phyloP scores from a whole-genome alignment of 2,113 vertebrate species.

The Pseudois nayaur region DNA sequence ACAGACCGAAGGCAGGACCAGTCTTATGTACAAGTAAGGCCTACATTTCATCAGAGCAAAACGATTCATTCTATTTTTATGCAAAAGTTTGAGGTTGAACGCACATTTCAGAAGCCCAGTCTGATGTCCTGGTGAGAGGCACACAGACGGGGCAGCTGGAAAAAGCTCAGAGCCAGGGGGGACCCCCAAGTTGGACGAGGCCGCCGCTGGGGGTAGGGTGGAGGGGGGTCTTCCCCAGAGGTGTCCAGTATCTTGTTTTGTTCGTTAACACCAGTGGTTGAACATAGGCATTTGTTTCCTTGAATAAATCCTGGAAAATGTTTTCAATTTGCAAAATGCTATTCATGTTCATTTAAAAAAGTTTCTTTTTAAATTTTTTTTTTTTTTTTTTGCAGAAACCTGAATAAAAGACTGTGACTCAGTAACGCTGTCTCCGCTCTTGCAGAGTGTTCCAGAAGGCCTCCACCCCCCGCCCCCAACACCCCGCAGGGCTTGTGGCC shows the following conservation, averaged over 20 bases:
- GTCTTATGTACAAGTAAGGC: conserved; percentile 99
- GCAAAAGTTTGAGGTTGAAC: conserved; percentile 85
- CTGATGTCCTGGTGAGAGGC: conserved; percentile 81
- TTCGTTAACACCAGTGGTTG: conserved; percentile 83
- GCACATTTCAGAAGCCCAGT: conserved; percentile 84
- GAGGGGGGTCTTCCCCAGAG: conserved; percentile 67
- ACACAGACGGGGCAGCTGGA: conserved; percentile 84
- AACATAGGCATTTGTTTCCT: conserved; percentile 82
- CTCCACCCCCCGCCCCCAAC: conserved; percentile 75
- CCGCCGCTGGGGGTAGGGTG: conserved; percentile 47
- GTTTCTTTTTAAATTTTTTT: conserved; percentile 66
- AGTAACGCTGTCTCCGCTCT: conserved; percentile 78
- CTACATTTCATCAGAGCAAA: conserved; percentile 96
- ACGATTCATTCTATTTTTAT: conserved; percentile 89
- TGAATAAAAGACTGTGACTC: conserved; percentile 89
- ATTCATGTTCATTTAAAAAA: conserved; percentile 86
- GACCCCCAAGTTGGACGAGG: conserved; percentile 76
- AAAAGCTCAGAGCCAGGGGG: conserved; percentile 81
- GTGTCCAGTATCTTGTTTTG: conserved; percentile 54
- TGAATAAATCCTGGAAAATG: conserved; percentile 83
- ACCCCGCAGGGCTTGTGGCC: conserved; percentile 75
- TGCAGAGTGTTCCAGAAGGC: conserved; percentile 77
- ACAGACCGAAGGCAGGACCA: conserved; percentile 86
- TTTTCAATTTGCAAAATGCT: conserved; percentile 85
- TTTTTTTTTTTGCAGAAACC: conserved; percentile 85